Evolutionary conservation across 2,113 vertebrate species (phyloP).

Genomic region (Thymallus thymallus): DNA sequence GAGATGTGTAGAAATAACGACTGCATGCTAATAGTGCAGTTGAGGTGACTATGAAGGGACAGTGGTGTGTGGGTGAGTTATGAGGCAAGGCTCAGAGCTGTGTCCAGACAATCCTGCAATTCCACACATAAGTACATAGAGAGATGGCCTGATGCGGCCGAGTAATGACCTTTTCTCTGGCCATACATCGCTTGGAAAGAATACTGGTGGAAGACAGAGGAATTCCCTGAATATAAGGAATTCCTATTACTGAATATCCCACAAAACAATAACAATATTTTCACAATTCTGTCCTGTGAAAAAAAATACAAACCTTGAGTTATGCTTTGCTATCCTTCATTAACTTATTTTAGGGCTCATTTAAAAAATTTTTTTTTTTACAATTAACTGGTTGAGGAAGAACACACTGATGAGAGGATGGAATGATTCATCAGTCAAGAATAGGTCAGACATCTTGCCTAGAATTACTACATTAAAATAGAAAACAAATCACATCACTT

Average conservation of each 20-base stretch:
- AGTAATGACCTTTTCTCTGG: neutral
- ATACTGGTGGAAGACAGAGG: neutral
- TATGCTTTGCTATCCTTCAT: neutral
- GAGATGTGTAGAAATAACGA: neutral
- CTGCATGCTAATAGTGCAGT: neutral
- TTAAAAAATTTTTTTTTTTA: neutral
- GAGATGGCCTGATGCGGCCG: neutral
- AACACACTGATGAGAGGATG: no score
- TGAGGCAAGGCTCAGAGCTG: slow-evolving; percentile 5
- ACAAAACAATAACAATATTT: neutral
- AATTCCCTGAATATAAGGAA: neutral
- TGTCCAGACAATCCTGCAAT: slow-evolving; percentile 8
- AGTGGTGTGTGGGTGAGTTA: neutral
- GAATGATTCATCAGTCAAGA: no score
- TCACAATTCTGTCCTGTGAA: no score
- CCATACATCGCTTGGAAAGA: slow-evolving; percentile 17
- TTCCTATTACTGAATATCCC: neutral
- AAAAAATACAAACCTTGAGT: neutral
- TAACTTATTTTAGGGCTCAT: neutral
- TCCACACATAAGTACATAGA: slow-evolving; percentile 28
- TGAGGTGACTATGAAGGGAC: neutral
- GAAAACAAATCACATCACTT: neutral
- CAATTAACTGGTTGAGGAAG: no score
- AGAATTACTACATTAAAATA: neutral
- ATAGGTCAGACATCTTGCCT: no score